Evolutionary conservation across 2,888 invertebrate species (phyloP), one percentile per base, ranked within the genome.

Genomic region (Eupithecia centaureata): DNA sequence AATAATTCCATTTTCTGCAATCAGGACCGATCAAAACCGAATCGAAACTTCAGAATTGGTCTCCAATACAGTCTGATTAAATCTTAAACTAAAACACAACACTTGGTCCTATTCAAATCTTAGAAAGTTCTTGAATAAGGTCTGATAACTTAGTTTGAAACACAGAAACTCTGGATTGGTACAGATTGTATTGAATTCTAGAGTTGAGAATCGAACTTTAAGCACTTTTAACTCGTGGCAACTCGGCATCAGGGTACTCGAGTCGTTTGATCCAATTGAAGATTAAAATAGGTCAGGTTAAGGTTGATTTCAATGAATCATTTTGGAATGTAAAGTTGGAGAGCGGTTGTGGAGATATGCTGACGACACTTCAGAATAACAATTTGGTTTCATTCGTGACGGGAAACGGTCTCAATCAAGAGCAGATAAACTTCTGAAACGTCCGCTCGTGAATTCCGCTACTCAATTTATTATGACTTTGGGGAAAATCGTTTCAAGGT

Each of bases 201-300:
- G 25, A 66, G 51, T 33, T 28, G 15, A 15, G 51, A 64, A 61
- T 52, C 27, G 42, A 63, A 67, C 63, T 63, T 63, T 57, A 61
- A 57, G 61, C 61, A 35, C 56, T 56, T 68, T 67, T 57, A 68
- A 51, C 51, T 51, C 25, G 60, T 59, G 52, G 32, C 65, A 56
- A 18, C 30, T 28, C 56, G 35, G 18, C 27, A 30, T 27, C 15
- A 30, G 22, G 33, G 64, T 60, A 56, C 47, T 62, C 56, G 42
- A 61, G 47, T 57, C 47, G 63, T 63, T 69, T 62, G 59, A 65
- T 62, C 59, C 60, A 60, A 63, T 65, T 65, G 59, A 58, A 64
- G 57, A 51, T 51, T 25, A 22, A 65, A 38, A 51, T 65, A 59
- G 69, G 69, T 68, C 64, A 64, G 63, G 47, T 65, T 56, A 60